A percentile compares a stretch with the other conserved stretches of the same genome.
phyloP scores from a whole-genome alignment of 2,888 invertebrate genomes.

The Agonum fuliginosum region DNA sequence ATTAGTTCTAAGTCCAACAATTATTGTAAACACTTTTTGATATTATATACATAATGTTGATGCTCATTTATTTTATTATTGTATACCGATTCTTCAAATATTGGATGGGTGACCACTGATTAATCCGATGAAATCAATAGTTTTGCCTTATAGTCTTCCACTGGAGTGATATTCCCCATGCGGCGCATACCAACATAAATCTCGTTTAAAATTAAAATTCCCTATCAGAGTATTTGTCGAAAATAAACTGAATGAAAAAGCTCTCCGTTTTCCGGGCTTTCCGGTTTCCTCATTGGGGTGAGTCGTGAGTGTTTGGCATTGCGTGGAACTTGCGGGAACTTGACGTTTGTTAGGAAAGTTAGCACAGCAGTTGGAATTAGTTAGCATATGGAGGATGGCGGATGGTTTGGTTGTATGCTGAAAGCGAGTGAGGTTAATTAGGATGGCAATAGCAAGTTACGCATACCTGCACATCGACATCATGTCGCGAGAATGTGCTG shows the following conservation, averaged over 20 bases:
- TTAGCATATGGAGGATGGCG: not conserved
- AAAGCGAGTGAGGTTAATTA: not conserved
- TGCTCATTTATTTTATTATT: no score
- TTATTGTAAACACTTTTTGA: no score
- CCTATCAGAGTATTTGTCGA: constrained; percentile 6
- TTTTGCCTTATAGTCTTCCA: not conserved
- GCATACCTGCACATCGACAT: not conserved
- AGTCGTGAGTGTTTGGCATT: not conserved
- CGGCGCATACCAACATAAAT: constrained; percentile 13
- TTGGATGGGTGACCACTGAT: no score
- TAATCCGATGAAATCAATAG: constrained; percentile 6
- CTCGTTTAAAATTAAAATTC: constrained; percentile 39
- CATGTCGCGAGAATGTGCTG: not conserved
- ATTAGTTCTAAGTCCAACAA: no score
- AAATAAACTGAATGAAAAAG: constrained; percentile 8
- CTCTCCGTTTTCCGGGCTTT: not conserved
- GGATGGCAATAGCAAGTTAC: not conserved
- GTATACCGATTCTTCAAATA: no score
- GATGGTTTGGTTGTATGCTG: not conserved
- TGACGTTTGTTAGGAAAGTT: constrained; percentile 2
- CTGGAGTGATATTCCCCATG: not conserved
- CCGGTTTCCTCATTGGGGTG: not conserved
- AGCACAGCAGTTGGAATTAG: not conserved
- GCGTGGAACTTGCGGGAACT: not conserved
- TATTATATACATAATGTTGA: no score